Evolutionary conservation across 2,113 vertebrate species (phyloP), one percentile per base, ranked within the genome.

Genomic region (Tauraco erythrolophus): DNA sequence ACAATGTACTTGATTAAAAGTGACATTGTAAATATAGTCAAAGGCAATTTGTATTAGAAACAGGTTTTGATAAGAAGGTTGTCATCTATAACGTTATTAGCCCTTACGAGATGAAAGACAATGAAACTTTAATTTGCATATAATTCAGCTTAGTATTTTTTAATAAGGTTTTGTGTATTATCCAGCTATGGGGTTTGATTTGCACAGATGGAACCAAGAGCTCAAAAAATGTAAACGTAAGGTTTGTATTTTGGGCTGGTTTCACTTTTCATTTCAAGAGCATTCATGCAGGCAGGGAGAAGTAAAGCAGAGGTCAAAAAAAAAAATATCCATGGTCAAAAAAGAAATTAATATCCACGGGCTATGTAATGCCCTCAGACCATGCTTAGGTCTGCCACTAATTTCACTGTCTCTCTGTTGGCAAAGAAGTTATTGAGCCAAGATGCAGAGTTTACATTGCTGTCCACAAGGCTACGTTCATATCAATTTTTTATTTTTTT

Each of bases 1-100:
- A 92, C 89, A 97, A 88, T 94, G 94, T 53, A 10, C 77, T 89
- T 95, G 96, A 97, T 97, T 97, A 97, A 97, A 97, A 94, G 81
- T 93, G 95, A 94, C 92, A 88, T 77, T 90, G 94, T 96, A 95
- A 97, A 97, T 97, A 94, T 2, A 97, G 94, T 94, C 95, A 95
- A 95, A 97, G 89, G 91, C 87, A 95, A 95, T 95, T 95, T 95
- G 87, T 95, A 88, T 97, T 80, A 94, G 89, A 80, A 94, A 82
- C 81, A 89, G 54, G 77, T 95, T 95, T 91, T 96, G 62, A 86
- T 94, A 92, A 72, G 92, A 66, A 94, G 91, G 81, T 88, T 97
- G 95, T 96, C 89, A 93, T 93, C 92, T 95, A 48, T 51, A 80
- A 56, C 19, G 17, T 80, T 88, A 88, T 96, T 93, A 91, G 89